These are phyloP conservation scores for Toxotes lorentzi DNA, from an alignment of 2,797 vertebrate species.

Conservation along the genomic window DNA sequence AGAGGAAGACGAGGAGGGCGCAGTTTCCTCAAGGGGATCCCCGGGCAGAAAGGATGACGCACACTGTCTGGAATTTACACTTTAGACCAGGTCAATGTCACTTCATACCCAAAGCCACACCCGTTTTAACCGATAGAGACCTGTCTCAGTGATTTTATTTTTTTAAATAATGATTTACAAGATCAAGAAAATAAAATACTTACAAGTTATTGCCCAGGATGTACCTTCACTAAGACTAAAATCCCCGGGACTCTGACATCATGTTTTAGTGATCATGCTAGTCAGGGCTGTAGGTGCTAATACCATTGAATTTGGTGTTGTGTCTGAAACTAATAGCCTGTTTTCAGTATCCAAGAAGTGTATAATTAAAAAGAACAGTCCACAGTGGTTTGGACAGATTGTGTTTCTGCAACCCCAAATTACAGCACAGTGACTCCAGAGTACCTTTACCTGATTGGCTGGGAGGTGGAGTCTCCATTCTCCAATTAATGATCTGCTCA, in stretches of 20 bases:
- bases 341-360: neutral
- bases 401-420: neutral
- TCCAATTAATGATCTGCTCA: conserved; percentile 7
- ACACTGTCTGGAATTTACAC: conserved; percentile 31
- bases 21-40: conserved; percentile 54
- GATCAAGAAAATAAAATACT: neutral
- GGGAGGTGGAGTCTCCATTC: neutral
- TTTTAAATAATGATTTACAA: neutral
- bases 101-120: neutral
- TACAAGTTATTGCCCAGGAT: neutral
- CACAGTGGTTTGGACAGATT: neutral
- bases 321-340: conserved; percentile 4
- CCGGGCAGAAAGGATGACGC: conserved; percentile 31
- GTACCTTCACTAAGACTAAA: neutral
- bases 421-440: neutral
- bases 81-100: conserved; percentile 22
- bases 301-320: neutral
- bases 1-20: conserved; percentile 53
- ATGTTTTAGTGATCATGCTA: neutral
- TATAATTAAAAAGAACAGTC: neutral
- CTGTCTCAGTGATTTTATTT: neutral
- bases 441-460: neutral
- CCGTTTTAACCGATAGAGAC: neutral
- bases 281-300: no score
- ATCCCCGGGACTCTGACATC: neutral